phyloP scores from a whole-genome alignment of 2,113 vertebrate genomes.

The Mustelus asterias region DNA sequence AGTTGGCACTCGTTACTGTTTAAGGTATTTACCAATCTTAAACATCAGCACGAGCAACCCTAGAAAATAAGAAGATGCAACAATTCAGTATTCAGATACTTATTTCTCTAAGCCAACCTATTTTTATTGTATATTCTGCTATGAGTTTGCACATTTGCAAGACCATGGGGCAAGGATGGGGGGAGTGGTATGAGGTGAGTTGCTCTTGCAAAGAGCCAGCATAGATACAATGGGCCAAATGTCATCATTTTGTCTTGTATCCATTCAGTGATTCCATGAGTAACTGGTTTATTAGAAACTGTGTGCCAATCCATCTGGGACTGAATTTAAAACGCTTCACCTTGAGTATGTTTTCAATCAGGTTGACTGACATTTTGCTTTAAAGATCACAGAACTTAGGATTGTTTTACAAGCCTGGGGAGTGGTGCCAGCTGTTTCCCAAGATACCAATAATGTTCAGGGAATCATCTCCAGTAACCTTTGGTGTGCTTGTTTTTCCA shows the following conservation, averaged over 20 bases:
- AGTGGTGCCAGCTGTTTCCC: not conserved
- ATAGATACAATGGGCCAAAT: no score
- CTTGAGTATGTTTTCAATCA: constrained; percentile 19
- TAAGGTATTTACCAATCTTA: no score
- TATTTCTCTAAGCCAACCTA: not conserved
- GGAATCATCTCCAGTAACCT: not conserved
- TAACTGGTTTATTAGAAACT: not conserved
- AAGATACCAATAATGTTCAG: not conserved
- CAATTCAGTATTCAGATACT: not conserved
- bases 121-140: not conserved
- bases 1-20: no score
- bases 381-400: not conserved
- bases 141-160: no score
- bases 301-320: not conserved
- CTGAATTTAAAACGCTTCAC: not conserved
- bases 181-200: no score
- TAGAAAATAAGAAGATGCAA: not conserved
- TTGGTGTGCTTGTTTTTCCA: constrained; percentile 29
- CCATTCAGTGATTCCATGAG: not conserved
- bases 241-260: no score
- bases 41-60: not conserved
- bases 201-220: no score
- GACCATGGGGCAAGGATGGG: no score
- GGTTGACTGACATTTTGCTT: not conserved
- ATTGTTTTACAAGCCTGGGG: constrained; percentile 18